Conservation (phyloP, 2,113 vertebrate genomes). For the Saguinus midas region DNA sequence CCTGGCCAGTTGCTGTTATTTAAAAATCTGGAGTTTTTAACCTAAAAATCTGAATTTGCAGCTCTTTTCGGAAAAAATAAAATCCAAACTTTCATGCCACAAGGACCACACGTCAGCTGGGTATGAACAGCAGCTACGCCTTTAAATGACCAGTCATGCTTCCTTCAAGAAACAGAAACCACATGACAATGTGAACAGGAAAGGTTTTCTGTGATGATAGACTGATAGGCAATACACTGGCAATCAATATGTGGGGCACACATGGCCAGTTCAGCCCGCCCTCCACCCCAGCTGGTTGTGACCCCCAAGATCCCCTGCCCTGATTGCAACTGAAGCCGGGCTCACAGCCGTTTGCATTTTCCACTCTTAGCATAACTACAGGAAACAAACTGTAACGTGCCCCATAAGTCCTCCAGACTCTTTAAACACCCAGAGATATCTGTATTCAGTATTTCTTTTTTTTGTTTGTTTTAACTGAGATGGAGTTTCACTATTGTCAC, state of each 20-base stretch:
- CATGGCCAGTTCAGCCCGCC: no score
- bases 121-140: not conserved
- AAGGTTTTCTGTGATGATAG: not conserved
- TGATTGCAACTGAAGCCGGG: not conserved
- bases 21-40: not conserved
- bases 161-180: not conserved
- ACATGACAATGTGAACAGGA: not conserved
- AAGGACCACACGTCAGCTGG: not conserved
- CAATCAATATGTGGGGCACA: rapidly evolving
- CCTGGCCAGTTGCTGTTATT: no score
- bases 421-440: not conserved
- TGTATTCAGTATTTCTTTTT: no score
- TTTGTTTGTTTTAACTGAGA: no score
- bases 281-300: not conserved
- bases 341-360: not conserved
- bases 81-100: not conserved
- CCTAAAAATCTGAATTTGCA: not conserved
- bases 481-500: no score
- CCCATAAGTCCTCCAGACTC: not conserved
- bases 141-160: not conserved
- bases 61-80: not conserved
- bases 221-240: not conserved
- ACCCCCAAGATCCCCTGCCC: not conserved
- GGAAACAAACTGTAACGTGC: not conserved
- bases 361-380: no score